These are phyloP conservation scores for Xiphophorus hellerii DNA, from an alignment of 2,113 vertebrate genomes.

Conservation along the genomic window DNA sequence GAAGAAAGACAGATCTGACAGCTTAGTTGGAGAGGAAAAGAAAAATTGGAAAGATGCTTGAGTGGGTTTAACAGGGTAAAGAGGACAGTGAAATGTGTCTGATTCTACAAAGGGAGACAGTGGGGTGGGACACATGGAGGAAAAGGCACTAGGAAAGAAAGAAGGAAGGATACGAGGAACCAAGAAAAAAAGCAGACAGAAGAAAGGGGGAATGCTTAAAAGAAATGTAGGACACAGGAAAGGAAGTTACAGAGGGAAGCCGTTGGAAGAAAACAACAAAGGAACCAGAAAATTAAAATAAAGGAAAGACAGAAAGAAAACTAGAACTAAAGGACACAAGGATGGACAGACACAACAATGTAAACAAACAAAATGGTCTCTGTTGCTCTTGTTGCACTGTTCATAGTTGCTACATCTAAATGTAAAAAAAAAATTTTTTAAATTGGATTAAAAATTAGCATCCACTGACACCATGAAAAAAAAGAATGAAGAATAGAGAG, in stretches of 20 bases:
- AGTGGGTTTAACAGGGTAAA: slow-evolving; percentile 37
- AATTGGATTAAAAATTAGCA: too few relatives aligned
- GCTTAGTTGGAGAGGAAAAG: slow-evolving; percentile 9
- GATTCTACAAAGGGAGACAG: neutral
- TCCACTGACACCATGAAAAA: too few relatives aligned
- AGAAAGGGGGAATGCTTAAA: neutral
- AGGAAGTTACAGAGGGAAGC: neutral
- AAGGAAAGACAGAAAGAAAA: too few relatives aligned
- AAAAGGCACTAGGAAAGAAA: neutral
- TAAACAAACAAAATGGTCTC: too few relatives aligned
- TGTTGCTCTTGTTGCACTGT: too few relatives aligned
- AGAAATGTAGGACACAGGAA: neutral
- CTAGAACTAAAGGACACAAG: neutral
- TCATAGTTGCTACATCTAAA: too few relatives aligned
- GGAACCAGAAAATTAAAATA: neutral
- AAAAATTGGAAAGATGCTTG: slow-evolving; percentile 27
- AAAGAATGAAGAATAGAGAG: too few relatives aligned
- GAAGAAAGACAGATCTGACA: slow-evolving; percentile 34
- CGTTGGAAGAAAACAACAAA: neutral
- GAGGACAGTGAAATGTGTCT: slow-evolving; percentile 21
- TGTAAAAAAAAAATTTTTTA: too few relatives aligned
- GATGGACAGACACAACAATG: neutral
- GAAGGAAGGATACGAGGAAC: neutral
- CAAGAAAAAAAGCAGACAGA: neutral
- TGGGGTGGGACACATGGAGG: neutral